A percentile compares a stretch with the other conserved stretches of the same genome.
Evolutionary conservation across 2,888 invertebrate species (phyloP).

Genomic region (Sepioteuthis lessoniana): DNA sequence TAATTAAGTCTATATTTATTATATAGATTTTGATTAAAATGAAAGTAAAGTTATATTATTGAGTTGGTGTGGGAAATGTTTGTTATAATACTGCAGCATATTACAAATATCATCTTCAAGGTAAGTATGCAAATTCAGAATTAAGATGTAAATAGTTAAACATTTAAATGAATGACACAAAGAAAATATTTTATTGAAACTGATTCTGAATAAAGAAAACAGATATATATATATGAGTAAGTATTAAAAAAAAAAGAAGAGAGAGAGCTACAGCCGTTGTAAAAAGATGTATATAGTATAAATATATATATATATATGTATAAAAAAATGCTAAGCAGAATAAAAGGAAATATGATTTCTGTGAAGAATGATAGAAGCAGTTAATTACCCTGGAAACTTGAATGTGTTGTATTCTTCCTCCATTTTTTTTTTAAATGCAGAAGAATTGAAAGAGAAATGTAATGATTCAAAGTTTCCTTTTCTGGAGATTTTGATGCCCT

Average conservation of each 20-base stretch:
- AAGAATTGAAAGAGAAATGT: background rate
- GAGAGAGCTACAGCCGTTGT: background rate
- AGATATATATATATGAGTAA: background rate
- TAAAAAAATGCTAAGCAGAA: too few relatives aligned
- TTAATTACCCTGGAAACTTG: background rate
- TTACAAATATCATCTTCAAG: too few relatives aligned
- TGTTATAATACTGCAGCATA: background rate
- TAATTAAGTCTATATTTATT: background rate
- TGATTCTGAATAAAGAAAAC: background rate
- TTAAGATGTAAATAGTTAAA: background rate
- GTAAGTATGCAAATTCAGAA: background rate
- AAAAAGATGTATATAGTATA: background rate
- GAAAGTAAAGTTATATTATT: background rate
- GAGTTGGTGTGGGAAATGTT: background rate
- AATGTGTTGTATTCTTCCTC: background rate
- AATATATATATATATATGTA: background rate
- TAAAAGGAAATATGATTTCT: too few relatives aligned
- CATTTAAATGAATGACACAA: background rate
- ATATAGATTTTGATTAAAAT: background rate
- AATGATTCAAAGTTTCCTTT: background rate
- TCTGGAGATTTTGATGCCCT: background rate
- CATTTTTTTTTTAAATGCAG: background rate
- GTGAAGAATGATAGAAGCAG: constrained; percentile 25
- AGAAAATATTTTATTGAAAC: background rate
- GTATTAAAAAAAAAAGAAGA: too few relatives aligned